Percentiles rank a stretch among this genome's conserved stretches.
phyloP scores from a whole-genome alignment of 2,113 vertebrate species.

The Fregetta grallaria region DNA sequence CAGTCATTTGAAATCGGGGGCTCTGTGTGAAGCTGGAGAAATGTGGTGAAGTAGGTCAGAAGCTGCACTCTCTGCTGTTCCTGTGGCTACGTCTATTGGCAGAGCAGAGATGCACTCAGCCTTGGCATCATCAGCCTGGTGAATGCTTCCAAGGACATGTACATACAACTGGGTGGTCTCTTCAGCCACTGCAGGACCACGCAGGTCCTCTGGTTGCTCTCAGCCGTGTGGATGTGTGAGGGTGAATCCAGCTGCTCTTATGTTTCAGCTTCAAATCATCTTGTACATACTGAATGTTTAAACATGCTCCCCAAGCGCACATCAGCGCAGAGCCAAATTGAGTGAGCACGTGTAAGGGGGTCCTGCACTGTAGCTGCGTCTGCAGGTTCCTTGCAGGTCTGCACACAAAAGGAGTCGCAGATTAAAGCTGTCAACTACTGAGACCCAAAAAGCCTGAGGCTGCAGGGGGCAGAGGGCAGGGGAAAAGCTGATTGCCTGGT shows the following conservation, averaged over 20 bases:
- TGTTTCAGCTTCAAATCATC: slow-evolving; percentile 40
- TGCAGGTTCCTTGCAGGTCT: background rate
- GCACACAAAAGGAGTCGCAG: background rate
- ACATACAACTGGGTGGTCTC: slow-evolving; percentile 6
- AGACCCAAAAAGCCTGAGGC: background rate
- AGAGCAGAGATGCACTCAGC: slow-evolving; percentile 19
- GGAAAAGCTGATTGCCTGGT: background rate
- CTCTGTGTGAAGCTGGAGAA: slow-evolving; percentile 21
- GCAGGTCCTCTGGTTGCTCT: background rate
- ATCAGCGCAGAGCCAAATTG: background rate
- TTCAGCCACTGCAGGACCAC: background rate
- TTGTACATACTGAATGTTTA: slow-evolving; percentile 58
- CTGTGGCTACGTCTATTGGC: slow-evolving; percentile 3
- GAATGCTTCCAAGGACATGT: background rate
- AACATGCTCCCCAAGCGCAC: background rate
- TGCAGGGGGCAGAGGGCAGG: background rate
- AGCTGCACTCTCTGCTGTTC: slow-evolving; percentile 16
- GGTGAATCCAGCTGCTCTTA: slow-evolving; percentile 17
- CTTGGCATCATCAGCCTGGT: background rate
- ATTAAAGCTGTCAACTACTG: slow-evolving; percentile 38
- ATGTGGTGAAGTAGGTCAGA: background rate
- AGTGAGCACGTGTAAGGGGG: background rate
- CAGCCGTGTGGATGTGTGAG: background rate
- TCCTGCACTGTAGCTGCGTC: background rate
- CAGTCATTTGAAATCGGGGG: slow-evolving; percentile 26